Conservation (phyloP, 2,888 invertebrate genomes). For the Pristionchus arcanus region DNA sequence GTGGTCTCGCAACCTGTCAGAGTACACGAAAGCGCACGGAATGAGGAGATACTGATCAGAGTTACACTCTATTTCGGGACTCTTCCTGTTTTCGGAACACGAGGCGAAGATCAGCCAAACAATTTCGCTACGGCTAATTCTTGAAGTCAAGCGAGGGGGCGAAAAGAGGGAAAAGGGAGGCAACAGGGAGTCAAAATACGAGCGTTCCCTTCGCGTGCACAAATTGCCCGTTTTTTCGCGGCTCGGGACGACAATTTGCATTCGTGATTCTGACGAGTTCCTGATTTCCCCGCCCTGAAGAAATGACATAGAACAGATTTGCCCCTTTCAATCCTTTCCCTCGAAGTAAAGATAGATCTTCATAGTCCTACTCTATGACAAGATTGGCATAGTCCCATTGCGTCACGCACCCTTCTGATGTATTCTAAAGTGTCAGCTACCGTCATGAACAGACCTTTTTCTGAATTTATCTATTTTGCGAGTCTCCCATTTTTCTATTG, state of each 20-base stretch:
- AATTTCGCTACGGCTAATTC: not conserved
- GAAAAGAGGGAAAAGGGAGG: not conserved
- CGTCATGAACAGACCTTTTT: not conserved
- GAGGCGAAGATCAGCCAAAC: not conserved
- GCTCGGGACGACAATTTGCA: not conserved
- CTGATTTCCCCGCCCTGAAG: not conserved
- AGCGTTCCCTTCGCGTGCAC: not conserved
- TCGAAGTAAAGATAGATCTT: not conserved
- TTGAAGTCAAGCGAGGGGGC: not conserved
- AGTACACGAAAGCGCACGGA: too few relatives aligned
- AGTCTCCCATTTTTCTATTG: not conserved
- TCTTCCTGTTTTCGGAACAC: not conserved
- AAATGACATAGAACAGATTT: not conserved
- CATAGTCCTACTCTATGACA: not conserved
- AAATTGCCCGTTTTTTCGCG: not conserved
- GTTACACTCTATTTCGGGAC: not conserved
- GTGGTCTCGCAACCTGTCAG: too few relatives aligned
- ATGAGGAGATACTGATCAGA: too few relatives aligned
- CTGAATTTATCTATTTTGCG: not conserved
- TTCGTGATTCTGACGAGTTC: not conserved
- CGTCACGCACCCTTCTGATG: too few relatives aligned
- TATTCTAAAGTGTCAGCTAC: not conserved
- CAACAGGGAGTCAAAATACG: slow-evolving; percentile 5
- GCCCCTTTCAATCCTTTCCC: not conserved
- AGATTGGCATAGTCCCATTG: too few relatives aligned